Base-by-base conservation (phyloP, 2,113 vertebrate genomes). In the Cottus gobio region DNA sequence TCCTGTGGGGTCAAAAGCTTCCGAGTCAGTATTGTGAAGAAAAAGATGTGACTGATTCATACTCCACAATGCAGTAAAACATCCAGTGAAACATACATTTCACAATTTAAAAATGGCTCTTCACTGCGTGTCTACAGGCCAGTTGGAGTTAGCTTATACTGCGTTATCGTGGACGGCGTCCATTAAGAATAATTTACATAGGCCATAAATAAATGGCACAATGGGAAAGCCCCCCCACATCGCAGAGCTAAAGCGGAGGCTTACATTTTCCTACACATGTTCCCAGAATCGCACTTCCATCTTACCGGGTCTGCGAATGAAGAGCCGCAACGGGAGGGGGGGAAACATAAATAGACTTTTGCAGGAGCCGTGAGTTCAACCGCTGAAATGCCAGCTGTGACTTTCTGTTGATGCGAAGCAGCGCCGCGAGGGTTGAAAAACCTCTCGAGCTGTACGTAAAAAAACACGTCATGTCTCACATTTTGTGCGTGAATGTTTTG, bases 261-360 rank as follows among this genome's bases (percentile, higher is more conserved):
- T 92, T 91, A 92, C 0, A 85, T 91, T 94, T 94, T 93, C 89
- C 91, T 86, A 90, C 84, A 85, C 68, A 37, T 84, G 88, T 91
- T 91, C 91, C 89, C 85, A 86, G 89, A 90, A 86, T 75, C 60
- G 4, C 76, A 83, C 78, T 69, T 84, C 84, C 77, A 75, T 86
- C 76, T 86, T 54, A 85, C 73, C 72, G 72, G 71, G 71, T 89
- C 85, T 61, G 61, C 77, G 88, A 84, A 86, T 85, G 80, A 92
- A 87, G 87, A 77, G 67, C 82, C 81, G 82, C 83, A 80, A 74
- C 82, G 80, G 71, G 83, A 90, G n/a, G n/a, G n/a, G n/a, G n/a
- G n/a, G n/a, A 85, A 85, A 87, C 90, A 92, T 82, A 87, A 93
- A 94, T 90, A 92, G 87, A 87, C 74, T 85, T 85, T 64, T 80